Base-by-base conservation (phyloP, 2,888 invertebrate species). In the Parnassius orleans region DNA sequence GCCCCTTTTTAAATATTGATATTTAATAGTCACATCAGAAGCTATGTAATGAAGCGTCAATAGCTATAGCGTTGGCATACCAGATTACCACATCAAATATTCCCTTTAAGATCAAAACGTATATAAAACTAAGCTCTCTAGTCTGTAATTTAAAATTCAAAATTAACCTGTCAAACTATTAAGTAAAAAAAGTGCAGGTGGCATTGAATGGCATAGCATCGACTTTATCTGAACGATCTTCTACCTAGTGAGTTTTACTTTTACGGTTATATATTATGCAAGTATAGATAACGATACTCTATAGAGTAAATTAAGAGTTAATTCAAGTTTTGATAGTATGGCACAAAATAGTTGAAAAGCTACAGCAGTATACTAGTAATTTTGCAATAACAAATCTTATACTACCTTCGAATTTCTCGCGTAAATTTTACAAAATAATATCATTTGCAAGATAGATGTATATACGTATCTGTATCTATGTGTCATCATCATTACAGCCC, bases 161-260 rank as follows among this genome's bases (percentile, higher is more conserved):
- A 75, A 66, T 78, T 14, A 19, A 1, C 33, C 65, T 42, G 43
- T 2, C 0, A n/a, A 5, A 24, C 57, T 63, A 64, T 68, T 65
- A 50, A 15, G 58, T 74, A 68, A 78, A 80, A 19, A 72, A 76
- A 79, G 74, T 84, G 87, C 91, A 91, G 90, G 91, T 90, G 90
- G 81, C 78, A 80, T 81, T 74, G 71, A 74, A 81, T 78, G 77
- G 81, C 76, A 81, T 79, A 76, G 72, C 76, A 73, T 82, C 75
- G 71, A 72, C 73, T 80, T 83, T 89, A 90, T 91, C 90, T 89
- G 81, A 79, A 84, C 83, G 84, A 89, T 91, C 89, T 86, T 78
- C 72, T 81, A 86, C 87, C 87, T 86, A 86, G 84, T 78, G 83
- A 89, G 86, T 90, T 86, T 90, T 91, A 88, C 87, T 90, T 90